phyloP scores from a whole-genome alignment of 2,797 vertebrate species.

The Takifugu ocellatus region DNA sequence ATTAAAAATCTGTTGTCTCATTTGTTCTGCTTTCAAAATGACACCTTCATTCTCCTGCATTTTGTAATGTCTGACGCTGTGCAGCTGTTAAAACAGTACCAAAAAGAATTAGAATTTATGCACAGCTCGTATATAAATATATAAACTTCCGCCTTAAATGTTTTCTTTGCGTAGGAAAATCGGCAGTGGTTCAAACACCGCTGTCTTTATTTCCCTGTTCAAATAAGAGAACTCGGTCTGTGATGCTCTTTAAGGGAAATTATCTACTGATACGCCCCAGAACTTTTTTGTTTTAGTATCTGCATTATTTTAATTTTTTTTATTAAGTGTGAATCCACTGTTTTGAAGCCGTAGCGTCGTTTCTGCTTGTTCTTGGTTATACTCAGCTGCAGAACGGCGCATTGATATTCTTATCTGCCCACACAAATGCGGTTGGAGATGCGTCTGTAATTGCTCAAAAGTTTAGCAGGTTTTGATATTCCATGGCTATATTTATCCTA shows the following conservation, averaged over 20 bases:
- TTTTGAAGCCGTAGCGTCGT: constrained; percentile 40
- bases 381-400: constrained; percentile 51
- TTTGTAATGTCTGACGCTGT: neutral
- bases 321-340: constrained; percentile 33
- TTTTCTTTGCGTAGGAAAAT: constrained; percentile 15
- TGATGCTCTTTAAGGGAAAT: constrained; percentile 21
- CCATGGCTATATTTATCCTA: constrained; percentile 54
- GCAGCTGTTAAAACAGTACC: neutral
- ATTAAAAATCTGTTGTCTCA: neutral
- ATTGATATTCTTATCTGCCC: constrained; percentile 65
- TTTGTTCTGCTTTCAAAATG: neutral
- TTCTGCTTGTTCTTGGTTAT: constrained; percentile 18
- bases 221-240: constrained; percentile 11
- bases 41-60: too few relatives aligned
- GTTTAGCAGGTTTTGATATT: constrained; percentile 58
- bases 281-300: constrained; percentile 6
- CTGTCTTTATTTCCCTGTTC: constrained; percentile 29
- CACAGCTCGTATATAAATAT: neutral
- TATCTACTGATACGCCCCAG: constrained; percentile 25
- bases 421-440: constrained; percentile 62
- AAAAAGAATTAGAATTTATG: neutral
- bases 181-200: constrained; percentile 8
- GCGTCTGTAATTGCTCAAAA: constrained; percentile 60
- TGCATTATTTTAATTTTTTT: constrained; percentile 28
- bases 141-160: constrained; percentile 13